Evolutionary conservation across 2,888 invertebrate genomes (phyloP).

Genomic region (Abscondita cerata): DNA sequence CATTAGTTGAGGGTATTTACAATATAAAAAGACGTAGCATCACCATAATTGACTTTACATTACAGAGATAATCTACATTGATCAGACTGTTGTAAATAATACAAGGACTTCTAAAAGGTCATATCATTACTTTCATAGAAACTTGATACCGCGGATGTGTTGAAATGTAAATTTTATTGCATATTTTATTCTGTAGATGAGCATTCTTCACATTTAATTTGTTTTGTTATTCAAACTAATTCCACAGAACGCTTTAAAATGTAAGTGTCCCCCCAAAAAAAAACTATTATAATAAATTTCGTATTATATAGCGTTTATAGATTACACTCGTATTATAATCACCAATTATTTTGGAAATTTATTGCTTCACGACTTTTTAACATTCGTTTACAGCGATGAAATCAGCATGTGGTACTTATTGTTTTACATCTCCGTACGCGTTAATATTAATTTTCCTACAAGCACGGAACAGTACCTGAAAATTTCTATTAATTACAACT

Average conservation of each 20-base stretch:
- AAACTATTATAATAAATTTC: neutral
- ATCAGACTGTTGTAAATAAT: slow-evolving; percentile 48
- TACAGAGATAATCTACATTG: slow-evolving; percentile 51
- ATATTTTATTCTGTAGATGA: slow-evolving; percentile 19
- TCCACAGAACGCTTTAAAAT: slow-evolving; percentile 8
- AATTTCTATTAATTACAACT: slow-evolving; percentile 1
- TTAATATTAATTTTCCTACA: neutral
- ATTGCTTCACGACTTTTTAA: too few species aligned
- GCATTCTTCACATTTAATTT: slow-evolving; percentile 22
- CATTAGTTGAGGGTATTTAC: neutral
- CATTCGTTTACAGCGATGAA: too few species aligned
- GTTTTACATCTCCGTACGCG: too few species aligned
- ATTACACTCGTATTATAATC: neutral
- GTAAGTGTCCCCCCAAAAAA: slow-evolving; percentile 5
- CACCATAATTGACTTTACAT: slow-evolving; percentile 25
- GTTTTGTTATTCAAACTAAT: slow-evolving; percentile 24
- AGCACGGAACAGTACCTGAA: neutral
- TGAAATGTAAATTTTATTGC: slow-evolving; percentile 31
- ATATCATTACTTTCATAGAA: slow-evolving; percentile 44
- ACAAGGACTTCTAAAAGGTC: slow-evolving; percentile 51
- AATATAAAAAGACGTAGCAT: slow-evolving; percentile 22
- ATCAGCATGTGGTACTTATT: too few species aligned
- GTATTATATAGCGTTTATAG: neutral
- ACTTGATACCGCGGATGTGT: slow-evolving; percentile 38
- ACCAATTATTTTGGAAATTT: too few species aligned